phyloP scores from a whole-genome alignment of 2,888 invertebrate species.

The Mycalesis mineus region DNA sequence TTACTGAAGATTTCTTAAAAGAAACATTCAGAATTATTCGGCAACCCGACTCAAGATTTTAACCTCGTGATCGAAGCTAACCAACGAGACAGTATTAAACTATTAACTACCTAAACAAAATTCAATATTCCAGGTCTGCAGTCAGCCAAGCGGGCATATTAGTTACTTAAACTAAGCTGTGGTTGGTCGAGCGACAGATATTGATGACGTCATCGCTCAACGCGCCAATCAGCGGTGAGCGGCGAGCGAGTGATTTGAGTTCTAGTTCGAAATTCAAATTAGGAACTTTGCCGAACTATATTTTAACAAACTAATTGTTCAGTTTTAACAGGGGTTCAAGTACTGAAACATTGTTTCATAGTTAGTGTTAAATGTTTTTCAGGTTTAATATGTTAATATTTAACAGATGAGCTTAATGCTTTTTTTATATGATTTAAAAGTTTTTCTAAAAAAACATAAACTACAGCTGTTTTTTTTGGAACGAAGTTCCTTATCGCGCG shows the following conservation, averaged over 20 bases:
- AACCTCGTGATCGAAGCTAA: not conserved
- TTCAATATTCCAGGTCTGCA: conserved; percentile 3
- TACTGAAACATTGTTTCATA: not conserved
- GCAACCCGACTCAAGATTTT: too few species aligned
- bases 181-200: conserved; percentile 62
- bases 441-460: too few species aligned
- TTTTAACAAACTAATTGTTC: not conserved
- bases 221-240: conserved; percentile 58
- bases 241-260: conserved; percentile 62
- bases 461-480: too few species aligned
- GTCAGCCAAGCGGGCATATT: not conserved
- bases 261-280: conserved; percentile 53
- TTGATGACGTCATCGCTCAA: conserved; percentile 72
- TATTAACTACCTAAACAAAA: not conserved
- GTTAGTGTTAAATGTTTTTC: too few species aligned
- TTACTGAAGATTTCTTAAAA: too few species aligned
- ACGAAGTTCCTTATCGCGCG: too few species aligned
- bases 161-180: conserved; percentile 34
- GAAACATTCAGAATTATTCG: too few species aligned
- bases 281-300: conserved; percentile 22
- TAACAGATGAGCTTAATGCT: too few species aligned
- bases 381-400: too few species aligned
- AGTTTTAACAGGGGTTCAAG: not conserved
- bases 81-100: too few species aligned
- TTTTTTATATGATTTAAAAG: too few species aligned